phyloP scores from a whole-genome alignment of 2,888 invertebrate species.

The Drosophila melanosoma region DNA sequence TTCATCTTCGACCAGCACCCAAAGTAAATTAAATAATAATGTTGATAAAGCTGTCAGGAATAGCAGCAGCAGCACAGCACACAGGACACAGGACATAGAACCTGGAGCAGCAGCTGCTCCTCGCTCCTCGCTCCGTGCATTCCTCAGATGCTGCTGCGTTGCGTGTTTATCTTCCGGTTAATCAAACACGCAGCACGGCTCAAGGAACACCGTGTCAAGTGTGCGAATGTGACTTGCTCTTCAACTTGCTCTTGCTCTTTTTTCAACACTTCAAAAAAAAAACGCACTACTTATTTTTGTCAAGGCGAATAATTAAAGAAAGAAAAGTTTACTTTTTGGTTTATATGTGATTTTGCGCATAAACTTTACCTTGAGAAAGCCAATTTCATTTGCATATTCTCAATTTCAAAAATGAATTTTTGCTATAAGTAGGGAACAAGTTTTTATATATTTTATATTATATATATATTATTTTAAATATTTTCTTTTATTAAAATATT shows the following conservation, averaged over 20 bases:
- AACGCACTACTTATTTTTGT: background rate
- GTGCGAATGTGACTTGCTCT: constrained; percentile 37
- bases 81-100: background rate
- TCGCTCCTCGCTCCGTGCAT: constrained; percentile 27
- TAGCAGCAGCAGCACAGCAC: background rate
- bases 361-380: background rate
- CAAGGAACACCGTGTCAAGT: constrained; percentile 59
- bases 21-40: constrained; percentile 76
- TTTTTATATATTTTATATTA: too few species aligned
- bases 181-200: constrained; percentile 76
- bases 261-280: background rate
- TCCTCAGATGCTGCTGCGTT: constrained; percentile 43
- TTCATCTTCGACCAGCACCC: constrained; percentile 46
- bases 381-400: background rate
- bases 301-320: background rate
- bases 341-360: background rate
- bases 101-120: background rate
- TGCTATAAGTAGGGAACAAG: background rate
- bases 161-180: constrained; percentile 82
- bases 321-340: background rate
- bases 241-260: constrained; percentile 2
- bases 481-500: background rate
- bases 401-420: background rate
- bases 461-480: background rate
- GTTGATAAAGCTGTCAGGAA: constrained; percentile 69